Base-by-base conservation (phyloP, 2,888 invertebrate genomes). In the Anarsia innoxiella region DNA sequence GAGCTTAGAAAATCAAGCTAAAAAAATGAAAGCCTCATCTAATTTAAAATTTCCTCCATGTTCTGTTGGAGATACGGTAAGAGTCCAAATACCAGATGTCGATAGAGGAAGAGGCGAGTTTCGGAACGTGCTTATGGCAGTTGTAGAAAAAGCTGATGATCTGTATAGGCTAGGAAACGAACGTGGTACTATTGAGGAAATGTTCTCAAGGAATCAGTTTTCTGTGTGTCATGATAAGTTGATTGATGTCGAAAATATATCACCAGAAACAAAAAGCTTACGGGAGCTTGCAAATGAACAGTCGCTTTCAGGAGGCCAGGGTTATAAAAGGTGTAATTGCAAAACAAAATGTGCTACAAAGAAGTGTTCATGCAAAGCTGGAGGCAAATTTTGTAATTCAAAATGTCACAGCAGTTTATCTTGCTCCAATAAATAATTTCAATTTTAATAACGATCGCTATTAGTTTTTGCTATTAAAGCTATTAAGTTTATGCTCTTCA, bases 171-270 rank as follows among this genome's bases (percentile, higher is more conserved):
- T 40, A 25, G 42, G 37, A 12, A 42, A 42, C 39, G 29, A 42
- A 47, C 16, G 40, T 26, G 46, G 38, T 31, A 51, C 46, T 30
- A 46, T 46, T 12, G 40, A 23, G 29, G 35, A 47, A 44, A 39
- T 45, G 36, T 49, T 47, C 44, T 48, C 48, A 39, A 40, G 47
- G 39, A 50, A 50, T 37, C 40, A 47, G 43, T 47, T 51, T 39
- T 44, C 40, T 34, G 48, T 45, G 36, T 51, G 44, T 39, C 15
- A 45, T 31, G 31, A 26, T 46, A 51, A 47, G 41, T 46, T 48
- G 37, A 36, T 43, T 29, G 36, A 41, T 27, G 8, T 34, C 8
- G 31, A 44, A 39, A 41, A 42, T 31, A 36, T 49, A 30, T 49
- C 48, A 40, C 26, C 41, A 16, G 44, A 44, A 39, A 49, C 46